Evolutionary conservation across 2,113 vertebrate species (phyloP), one percentile per base, ranked within the genome.

Genomic region (Toxotes jaculatrix): DNA sequence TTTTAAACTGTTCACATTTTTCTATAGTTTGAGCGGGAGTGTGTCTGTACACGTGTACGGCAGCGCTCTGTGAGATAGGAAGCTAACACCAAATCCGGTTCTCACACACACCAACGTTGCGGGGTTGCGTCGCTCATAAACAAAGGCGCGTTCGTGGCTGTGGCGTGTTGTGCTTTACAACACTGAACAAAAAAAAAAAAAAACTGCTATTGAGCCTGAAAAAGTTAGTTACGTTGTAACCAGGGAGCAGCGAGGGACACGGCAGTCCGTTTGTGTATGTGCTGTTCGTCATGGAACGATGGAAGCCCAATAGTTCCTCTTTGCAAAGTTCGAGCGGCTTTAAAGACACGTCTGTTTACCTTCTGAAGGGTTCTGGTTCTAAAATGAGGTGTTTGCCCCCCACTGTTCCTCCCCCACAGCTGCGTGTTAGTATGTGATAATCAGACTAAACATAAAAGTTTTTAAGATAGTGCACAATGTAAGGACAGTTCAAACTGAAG

Each of bases 21-120:
- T 40, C 4, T 11, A 23, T 13, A 0, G 14, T 21, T 13, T 0
- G 4, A 56, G 38, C 7, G 5, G 5, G n/a, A 14, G 5, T 23
- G 8, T 11, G 45, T 40, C 14, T 74, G 74, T 60, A 73, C 72
- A 74, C 76, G 68, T 82, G 75, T 66, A 67, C 65, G 60, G 65
- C 13, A 45, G 60, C 47, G 8, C 1, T 11, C 6, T 32, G 7
- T 27, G 42, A 14, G 21, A 5, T n/a, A 55, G 31, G 64, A 62
- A 66, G 61, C 74, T 77, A 77, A 62, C 47, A 53, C 10, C 38
- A 32, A 51, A 32, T 34, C 43, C 3, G 23, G 11, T 45, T 56
- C 4, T n/a, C n/a, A n/a, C n/a, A 7, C 23, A 59, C 47, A 21
- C 16, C 49, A 10, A 16, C n/a, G 7, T 45, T n/a, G 12, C 9